Percentiles rank a stretch among this genome's conserved stretches.
These are phyloP conservation scores for Diogma glabrata DNA, from an alignment of 2,888 invertebrate genomes.

Conservation along the genomic window DNA sequence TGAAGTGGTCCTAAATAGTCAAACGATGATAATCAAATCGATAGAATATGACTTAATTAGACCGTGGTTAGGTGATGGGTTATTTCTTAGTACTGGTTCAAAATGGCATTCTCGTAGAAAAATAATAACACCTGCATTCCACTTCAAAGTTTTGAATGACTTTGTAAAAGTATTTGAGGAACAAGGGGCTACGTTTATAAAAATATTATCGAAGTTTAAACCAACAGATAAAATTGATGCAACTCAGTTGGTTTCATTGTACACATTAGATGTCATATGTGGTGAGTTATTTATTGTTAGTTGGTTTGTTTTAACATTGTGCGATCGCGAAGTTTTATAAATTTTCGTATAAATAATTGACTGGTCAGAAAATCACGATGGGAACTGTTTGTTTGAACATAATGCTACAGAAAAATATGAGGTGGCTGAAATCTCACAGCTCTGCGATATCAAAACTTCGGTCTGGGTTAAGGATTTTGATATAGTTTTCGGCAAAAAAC, in stretches of 20 bases:
- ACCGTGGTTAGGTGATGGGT: slow-evolving; percentile 44
- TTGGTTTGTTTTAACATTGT: too few species aligned
- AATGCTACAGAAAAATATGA: too few species aligned
- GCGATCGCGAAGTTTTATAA: too few species aligned
- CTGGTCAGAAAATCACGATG: too few species aligned
- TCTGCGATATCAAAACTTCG: too few species aligned
- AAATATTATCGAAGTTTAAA: slow-evolving; percentile 18
- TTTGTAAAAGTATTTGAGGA: slow-evolving; percentile 59
- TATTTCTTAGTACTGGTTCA: slow-evolving; percentile 38
- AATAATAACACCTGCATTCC: slow-evolving; percentile 66
- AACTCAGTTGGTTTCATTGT: slow-evolving; percentile 47
- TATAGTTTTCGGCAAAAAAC: too few species aligned
- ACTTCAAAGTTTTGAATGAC: slow-evolving; percentile 63
- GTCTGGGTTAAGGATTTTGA: too few species aligned
- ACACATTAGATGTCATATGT: slow-evolving; percentile 49
- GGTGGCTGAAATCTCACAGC: too few species aligned
- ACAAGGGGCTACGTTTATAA: slow-evolving; percentile 43
- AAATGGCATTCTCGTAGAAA: slow-evolving; percentile 56
- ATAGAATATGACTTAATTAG: slow-evolving; percentile 38
- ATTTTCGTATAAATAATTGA: too few species aligned
- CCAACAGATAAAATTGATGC: slow-evolving; percentile 42
- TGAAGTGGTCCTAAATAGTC: slow-evolving; percentile 24
- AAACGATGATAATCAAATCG: slow-evolving; percentile 41
- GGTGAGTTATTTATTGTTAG: too few species aligned
- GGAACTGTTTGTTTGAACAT: too few species aligned